Evolutionary conservation across 2,888 invertebrate species (phyloP), one percentile per base, ranked within the genome.

Genomic region (Hoplodrina blanda): DNA sequence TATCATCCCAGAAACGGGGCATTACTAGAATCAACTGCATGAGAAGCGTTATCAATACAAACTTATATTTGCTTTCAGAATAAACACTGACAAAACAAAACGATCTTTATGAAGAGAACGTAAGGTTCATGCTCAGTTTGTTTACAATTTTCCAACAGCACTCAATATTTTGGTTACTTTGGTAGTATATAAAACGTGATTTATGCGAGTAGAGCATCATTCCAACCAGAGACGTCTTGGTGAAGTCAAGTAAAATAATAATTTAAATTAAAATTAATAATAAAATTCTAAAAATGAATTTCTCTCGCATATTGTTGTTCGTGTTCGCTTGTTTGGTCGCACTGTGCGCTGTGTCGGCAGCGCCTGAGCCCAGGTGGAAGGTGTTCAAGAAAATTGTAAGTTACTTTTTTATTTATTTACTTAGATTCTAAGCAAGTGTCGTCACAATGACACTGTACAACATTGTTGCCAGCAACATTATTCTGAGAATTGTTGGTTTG

Each of bases 251-350:
- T 15, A n/a, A 13, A 62, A 55, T 46, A 63, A 20, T 49, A 61
- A 25, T 46, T 71, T 44, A 7, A 61, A 53, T 63, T 30, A 59
- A 33, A 25, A 33, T 49, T 44, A 56, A 41, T 41, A 68, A n/a
- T n/a, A n/a, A n/a, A n/a, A n/a, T n/a, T n/a, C n/a, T n/a, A n/a
- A 88, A 80, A 73, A 91, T 91, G 90, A 89, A 91, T 71, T 89
- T 89, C 72, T 62, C 78, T 1, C 77, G 69, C n/a, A 50, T 85
- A 49, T 78, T 86, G 4, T 73, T 88, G 55, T 81, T 88, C 60
- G 72, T 86, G n/a, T 76, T 87, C 62, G 83, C 83, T 55, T 81
- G 82, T 59, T 54, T 82, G 60, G 52, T 85, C 56, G 84, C 86
- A 17, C 33, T 87, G 53, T 73, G 76, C 7, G 60, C 73, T 2